Base-by-base conservation (phyloP, 2,888 invertebrate species). In the Mythimna lalbum region DNA sequence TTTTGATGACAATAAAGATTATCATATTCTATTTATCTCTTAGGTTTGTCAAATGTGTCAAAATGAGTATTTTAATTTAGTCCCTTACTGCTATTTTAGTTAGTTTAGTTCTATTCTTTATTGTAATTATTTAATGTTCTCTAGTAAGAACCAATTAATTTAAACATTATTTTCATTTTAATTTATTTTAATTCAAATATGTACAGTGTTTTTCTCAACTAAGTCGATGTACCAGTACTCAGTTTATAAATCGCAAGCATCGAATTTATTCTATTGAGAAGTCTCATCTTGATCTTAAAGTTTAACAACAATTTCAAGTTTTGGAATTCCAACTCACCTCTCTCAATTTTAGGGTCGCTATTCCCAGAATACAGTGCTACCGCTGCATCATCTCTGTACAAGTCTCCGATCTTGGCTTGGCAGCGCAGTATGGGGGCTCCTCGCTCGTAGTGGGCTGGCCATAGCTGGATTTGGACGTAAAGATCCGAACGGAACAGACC, bases 291-390 rank as follows among this genome's bases (percentile, higher is more conserved):
- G 19, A 53, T 73, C 52, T 73, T 12, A 69, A 27, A 52, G 9
- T 4, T 53, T 47, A 59, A 6, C 21, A 33, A 69, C 53, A 53
- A 23, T 69, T 47, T 36, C 17, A 21, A 31, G 12, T 70, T 19
- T 63, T 55, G 14, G 53, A 73, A 64, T 72, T 57, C 39, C 52
- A 84, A 86, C 93, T 93, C 88, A 97, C 97, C 97, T 97, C 97
- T 96, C 91, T 97, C 97, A 75, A 97, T 97, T 84, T 97, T 97
- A 65, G 97, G 97, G 86, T 97, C 97, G 62, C 97, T 96, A 69
- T 97, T 96, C 63, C 97, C 97, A 50, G 97, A 96, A 78, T 97
- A 96, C 63, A 97, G 93, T 69, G 97, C 96, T 47, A 97, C 94
- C 50, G 97, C 97, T 53, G 96, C 96, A 88, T 97, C 96, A 88